A percentile compares a stretch with the other conserved stretches of the same genome.
These are phyloP conservation scores for Marronus borbonicus DNA, from an alignment of 2,888 invertebrate genomes.

Conservation along the genomic window DNA sequence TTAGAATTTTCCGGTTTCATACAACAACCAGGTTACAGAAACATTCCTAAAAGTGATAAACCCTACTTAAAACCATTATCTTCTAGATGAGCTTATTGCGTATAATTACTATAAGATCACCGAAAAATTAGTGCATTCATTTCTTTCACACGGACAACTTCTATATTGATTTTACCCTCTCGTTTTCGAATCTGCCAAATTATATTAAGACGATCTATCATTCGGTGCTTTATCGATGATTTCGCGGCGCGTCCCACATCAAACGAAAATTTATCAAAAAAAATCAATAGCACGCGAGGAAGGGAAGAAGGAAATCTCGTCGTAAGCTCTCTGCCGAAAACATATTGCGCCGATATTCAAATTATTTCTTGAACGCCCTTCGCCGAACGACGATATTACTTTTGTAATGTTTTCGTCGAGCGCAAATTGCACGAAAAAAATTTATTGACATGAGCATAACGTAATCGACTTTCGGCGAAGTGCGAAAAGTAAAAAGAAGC, in stretches of 20 bases:
- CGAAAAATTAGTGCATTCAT: neutral
- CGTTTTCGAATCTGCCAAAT: conserved; percentile 4
- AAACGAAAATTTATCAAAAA: conserved; percentile 25
- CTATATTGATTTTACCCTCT: neutral
- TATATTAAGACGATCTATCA: conserved; percentile 28
- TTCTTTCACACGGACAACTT: neutral
- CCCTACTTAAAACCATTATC: too few species aligned
- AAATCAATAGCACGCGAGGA: neutral
- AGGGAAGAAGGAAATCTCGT: conserved; percentile 11
- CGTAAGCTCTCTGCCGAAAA: neutral
- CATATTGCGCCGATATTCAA: conserved; percentile 39
- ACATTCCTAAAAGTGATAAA: too few species aligned
- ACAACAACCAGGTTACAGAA: too few species aligned
- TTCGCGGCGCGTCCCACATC: conserved; percentile 10
- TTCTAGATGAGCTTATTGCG: neutral
- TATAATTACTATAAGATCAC: neutral
- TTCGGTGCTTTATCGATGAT: conserved; percentile 27
- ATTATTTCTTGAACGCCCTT: conserved; percentile 11
- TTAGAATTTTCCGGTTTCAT: too few species aligned
- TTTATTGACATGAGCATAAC: conserved; percentile 19
- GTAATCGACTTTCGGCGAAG: conserved; percentile 29
- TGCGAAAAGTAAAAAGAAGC: neutral
- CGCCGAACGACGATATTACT: conserved; percentile 24
- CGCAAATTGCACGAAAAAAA: conserved; percentile 34
- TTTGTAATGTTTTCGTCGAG: conserved; percentile 37